phyloP scores from a whole-genome alignment of 2,797 vertebrate genomes.

The Paramormyrops hopkinsi region DNA sequence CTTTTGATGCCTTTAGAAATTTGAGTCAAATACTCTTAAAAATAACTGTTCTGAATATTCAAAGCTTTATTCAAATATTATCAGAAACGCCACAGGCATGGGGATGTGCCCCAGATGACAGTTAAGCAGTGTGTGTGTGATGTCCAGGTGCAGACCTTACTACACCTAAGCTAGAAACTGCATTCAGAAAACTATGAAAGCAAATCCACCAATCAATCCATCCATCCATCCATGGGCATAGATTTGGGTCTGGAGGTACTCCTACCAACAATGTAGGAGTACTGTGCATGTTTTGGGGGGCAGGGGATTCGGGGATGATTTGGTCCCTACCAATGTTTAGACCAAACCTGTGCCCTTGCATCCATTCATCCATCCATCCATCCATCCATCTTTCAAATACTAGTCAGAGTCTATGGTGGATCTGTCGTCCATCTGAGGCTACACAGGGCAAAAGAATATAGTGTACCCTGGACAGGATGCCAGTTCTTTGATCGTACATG shows the following conservation, averaged over 20 bases:
- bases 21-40: background rate
- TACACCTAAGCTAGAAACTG: background rate
- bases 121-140: background rate
- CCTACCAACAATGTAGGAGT: background rate
- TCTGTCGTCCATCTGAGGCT: background rate
- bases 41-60: background rate
- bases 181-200: background rate
- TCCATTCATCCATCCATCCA: background rate
- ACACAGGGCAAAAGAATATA: background rate
- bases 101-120: background rate
- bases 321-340: background rate
- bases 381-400: background rate
- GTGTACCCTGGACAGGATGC: background rate
- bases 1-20: background rate
- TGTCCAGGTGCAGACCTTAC: background rate
- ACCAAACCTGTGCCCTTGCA: background rate
- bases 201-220: background rate
- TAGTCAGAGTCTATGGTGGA: background rate
- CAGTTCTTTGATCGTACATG: background rate
- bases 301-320: background rate
- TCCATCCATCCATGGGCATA: background rate
- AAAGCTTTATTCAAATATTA: slow-evolving; percentile 9
- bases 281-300: background rate
- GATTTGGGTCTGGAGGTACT: background rate
- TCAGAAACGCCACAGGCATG: background rate